Evolutionary conservation across 1,140 invertebrate species (phyloP), one percentile per base, ranked within the genome.

Genomic region (Zaprionus kolodkinae): DNA sequence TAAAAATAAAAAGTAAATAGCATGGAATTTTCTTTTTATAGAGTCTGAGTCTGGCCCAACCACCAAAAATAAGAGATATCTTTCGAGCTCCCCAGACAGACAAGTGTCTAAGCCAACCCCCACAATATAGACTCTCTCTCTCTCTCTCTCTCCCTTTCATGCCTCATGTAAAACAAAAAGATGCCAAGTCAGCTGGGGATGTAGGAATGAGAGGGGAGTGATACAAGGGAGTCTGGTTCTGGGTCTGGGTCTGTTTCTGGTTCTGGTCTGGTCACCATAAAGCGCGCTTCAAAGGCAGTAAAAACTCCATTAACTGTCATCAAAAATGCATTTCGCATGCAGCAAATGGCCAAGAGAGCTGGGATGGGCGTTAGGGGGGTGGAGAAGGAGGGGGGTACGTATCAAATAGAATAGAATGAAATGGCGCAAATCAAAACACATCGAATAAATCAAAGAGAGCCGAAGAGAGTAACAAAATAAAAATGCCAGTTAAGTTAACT

Each of bases 221-320:
- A 10, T 38, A n/a, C 11, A 7, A 15, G 2, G 13, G n/a, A 2
- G 36, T 13, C 3, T 11, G 17, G 1, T 30, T 10, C 11, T 25
- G 15, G 30, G 21, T 21, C 21, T 21, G 21, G 35, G 10, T 52
- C 27, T 30, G 27, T n/a, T 15, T 36, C 36, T 60, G 63, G 5
- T 17, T 36, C 21, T 48, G 52, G 15, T 30, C 21, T 43, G 52
- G 45, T 43, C 33, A 43, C 36, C 79, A 75, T 67, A 71, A 80
- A 72, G 65, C 56, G 75, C 68, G 67, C 70, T 72, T 86, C 70
- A 65, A 81, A 76, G 81, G 72, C 84, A 84, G 80, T 89, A 88
- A 88, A 88, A 88, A 89, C 84, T 88, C 85, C 85, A 88, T 88
- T 88, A 88, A 89, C 84, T 89, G 84, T 78, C 84, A 88, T 88